Percentiles rank a stretch among this genome's conserved stretches.
Conservation (phyloP, 2,797 vertebrate genomes). For the Linurgus olivaceus region DNA sequence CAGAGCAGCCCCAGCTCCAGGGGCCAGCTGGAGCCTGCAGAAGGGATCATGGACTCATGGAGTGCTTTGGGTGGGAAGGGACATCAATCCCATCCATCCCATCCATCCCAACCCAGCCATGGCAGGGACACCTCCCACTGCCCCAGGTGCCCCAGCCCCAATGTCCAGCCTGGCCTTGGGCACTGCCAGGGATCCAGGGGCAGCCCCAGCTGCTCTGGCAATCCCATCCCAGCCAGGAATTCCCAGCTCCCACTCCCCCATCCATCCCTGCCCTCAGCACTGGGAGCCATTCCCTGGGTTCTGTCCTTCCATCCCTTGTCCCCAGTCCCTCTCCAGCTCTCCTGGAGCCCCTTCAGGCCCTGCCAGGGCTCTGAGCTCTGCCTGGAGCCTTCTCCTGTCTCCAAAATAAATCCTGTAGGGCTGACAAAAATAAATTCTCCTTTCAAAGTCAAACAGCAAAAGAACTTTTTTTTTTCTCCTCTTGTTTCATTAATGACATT, state of each 20-base stretch:
- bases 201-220: not conserved
- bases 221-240: not conserved
- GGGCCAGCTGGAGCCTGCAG: constrained; percentile 69
- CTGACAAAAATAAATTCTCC: not conserved
- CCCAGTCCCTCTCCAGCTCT: not conserved
- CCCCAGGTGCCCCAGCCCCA: not conserved
- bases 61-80: not conserved
- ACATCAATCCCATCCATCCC: not conserved
- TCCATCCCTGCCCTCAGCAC: accelerated
- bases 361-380: not conserved
- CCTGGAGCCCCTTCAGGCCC: not conserved
- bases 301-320: not conserved
- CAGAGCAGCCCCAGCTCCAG: constrained; percentile 77
- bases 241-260: not conserved
- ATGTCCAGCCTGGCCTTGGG: accelerated
- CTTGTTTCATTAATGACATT: not conserved
- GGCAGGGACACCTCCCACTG: not conserved
- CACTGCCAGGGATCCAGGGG: not conserved
- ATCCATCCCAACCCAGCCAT: not conserved
- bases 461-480: not conserved
- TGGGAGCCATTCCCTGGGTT: not conserved
- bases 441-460: not conserved
- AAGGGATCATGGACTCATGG: not conserved
- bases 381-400: not conserved
- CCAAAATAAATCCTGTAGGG: constrained; percentile 26